Percentiles rank a stretch among this genome's conserved stretches.
Conservation (phyloP, 1,140 invertebrate species). For the Drosophila bocqueti region DNA sequence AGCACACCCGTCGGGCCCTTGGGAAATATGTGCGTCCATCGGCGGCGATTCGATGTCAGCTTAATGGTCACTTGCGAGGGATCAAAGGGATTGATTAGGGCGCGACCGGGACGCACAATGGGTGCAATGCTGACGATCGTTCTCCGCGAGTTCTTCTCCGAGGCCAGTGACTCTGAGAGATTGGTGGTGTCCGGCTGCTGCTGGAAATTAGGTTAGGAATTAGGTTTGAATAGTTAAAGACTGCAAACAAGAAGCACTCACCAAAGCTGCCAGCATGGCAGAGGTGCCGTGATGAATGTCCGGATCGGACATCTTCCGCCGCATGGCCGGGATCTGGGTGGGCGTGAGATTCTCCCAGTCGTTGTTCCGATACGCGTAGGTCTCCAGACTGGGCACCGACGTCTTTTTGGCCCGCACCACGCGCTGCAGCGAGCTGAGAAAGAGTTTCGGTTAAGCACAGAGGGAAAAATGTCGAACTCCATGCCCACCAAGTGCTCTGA, state of each 20-base stretch:
- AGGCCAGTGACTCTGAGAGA: constrained; percentile 83
- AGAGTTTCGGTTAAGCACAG: not conserved
- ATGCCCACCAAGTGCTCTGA: constrained; percentile 87
- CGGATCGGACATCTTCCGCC: constrained; percentile 93
- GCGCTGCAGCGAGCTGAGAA: constrained; percentile 87
- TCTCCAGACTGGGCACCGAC: constrained; percentile 88
- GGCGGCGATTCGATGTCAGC: constrained; percentile 96
- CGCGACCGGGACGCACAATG: constrained; percentile 89
- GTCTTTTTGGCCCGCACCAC: constrained; percentile 89
- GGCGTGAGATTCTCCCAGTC: constrained; percentile 87
- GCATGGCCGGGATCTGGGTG: constrained; percentile 86
- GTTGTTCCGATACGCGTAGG: constrained; percentile 69
- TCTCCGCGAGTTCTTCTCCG: constrained; percentile 77
- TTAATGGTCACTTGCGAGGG: constrained; percentile 98
- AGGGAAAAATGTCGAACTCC: not conserved
- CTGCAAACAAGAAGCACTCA: not conserved
- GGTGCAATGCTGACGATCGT: constrained; percentile 85
- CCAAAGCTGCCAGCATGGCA: constrained; percentile 74
- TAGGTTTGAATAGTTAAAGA: too few species aligned
- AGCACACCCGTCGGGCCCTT: constrained; percentile 95
- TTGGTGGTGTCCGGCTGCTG: constrained; percentile 62
- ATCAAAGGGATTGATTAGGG: constrained; percentile 98
- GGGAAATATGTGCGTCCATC: constrained; percentile 99
- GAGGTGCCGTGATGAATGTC: constrained; percentile 89
- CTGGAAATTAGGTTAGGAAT: not conserved